Evolutionary conservation across 1,140 invertebrate genomes (phyloP).

Genomic region (Brachionus angularis): DNA sequence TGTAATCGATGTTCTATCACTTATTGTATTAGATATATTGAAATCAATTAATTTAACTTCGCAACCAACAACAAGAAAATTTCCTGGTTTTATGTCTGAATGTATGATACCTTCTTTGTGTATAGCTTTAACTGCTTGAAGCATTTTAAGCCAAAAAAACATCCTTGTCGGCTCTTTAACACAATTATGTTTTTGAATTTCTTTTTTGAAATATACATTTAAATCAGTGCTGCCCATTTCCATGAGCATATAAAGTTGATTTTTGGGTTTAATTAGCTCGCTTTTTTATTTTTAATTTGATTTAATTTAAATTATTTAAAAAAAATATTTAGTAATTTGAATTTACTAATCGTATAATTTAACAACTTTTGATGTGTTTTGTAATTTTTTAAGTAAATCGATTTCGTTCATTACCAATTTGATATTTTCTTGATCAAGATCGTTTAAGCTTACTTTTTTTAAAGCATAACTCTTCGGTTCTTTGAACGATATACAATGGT

Average conservation of each 20-base stretch:
- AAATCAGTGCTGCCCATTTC: slow-evolving; percentile 88
- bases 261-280: slow-evolving; percentile 58
- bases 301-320: neutral
- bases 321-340: slow-evolving; percentile 60
- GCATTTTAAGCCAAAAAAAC: slow-evolving; percentile 89
- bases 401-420: slow-evolving; percentile 71
- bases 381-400: slow-evolving; percentile 73
- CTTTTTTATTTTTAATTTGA: slow-evolving; percentile 49
- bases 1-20: slow-evolving; percentile 81
- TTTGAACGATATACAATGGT: slow-evolving; percentile 18
- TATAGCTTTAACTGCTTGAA: slow-evolving; percentile 81
- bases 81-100: slow-evolving; percentile 92
- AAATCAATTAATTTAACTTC: slow-evolving; percentile 93
- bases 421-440: slow-evolving; percentile 14
- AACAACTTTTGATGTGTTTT: slow-evolving; percentile 74
- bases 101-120: slow-evolving; percentile 88
- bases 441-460: slow-evolving; percentile 31
- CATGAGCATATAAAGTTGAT: slow-evolving; percentile 74
- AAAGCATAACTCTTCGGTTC: slow-evolving; percentile 37
- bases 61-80: slow-evolving; percentile 82
- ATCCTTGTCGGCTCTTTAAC: slow-evolving; percentile 66
- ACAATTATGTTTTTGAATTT: slow-evolving; percentile 59
- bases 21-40: slow-evolving; percentile 85
- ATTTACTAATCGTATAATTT: slow-evolving; percentile 82
- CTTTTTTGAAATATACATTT: slow-evolving; percentile 67